Base-by-base conservation (phyloP, 53 echinoderm and acorn worm species). In the Apostichopus leukothele region DNA sequence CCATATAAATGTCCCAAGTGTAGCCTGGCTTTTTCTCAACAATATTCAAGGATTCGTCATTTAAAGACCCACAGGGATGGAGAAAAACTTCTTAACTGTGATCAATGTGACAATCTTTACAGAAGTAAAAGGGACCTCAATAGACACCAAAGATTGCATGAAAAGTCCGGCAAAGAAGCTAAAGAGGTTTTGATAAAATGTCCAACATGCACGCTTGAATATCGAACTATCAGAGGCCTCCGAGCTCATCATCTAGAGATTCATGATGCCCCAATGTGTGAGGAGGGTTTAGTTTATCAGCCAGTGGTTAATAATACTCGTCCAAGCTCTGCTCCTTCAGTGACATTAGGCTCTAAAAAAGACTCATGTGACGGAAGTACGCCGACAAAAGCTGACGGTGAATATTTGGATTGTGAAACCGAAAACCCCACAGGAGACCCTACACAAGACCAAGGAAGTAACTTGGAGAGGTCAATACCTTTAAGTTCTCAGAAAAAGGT, bases 11-110 rank as follows among this genome's bases (percentile, higher is more conserved):
- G 86, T 21, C 39, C 86, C 5, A 73, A 73, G 73, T 86, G 86
- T 50, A 86, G 86, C 52, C 86, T 86, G 50, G 53, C 86, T 7
- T 86, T 86, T 53, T 51, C 86, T 71, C 86, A 86, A 53, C 16
- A 53, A 4, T 74, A 53, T 52, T 71, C 86, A 16, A 14, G 26
- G 5, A 20, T 39, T 5, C 25, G 86, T n/a, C 86, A 86, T 86
- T 14, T 73, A 7, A 39, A 27, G n/a, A 86, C 86, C 9, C 86
- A 86, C 12, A 86, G 73, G 50, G 73, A 51, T 20, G 86, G 86
- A 27, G 86, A 86, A 74, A 71, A 86, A 74, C 54, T 86, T 16
- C 71, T 86, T 6, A 26, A 86, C 26, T 86, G 86, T 26, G 53
- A 86, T 16, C 74, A 73, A 39, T 86, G 86, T 73, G 86, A 86